Evolutionary conservation across 2,888 invertebrate genomes (phyloP), one percentile per base, ranked within the genome.

Genomic region (Oligia fasciuncula): DNA sequence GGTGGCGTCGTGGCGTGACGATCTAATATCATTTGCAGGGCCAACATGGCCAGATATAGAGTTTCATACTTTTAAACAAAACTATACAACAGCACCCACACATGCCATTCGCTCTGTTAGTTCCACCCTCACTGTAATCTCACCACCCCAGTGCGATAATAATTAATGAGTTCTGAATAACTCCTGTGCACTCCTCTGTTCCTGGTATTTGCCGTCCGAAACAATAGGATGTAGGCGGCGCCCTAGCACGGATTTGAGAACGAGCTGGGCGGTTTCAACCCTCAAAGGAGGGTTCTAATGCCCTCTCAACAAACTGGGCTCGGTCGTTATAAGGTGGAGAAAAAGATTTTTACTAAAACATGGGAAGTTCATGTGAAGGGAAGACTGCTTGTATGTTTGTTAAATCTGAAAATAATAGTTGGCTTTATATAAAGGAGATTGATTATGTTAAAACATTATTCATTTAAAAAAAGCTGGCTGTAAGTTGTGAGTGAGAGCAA

Each of bases 191-290:
- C 79, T 94, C 88, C 90, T 96, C 89, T 68, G 71, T 84, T 90
- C 95, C 97, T 96, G 91, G 95, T 96, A 93, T 83, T 84, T 87
- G 88, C 91, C 92, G 92, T 94, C 90, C 92, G 89, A 91, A 95
- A 95, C 96, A 96, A 96, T 96, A 93, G 94, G 92, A 92, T 93
- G 95, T 95, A 95, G 96, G 96, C 95, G 96, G 95, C 94, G 94
- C 94, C 92, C 93, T 92, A 91, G 79, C 87, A 75, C 73, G 68
- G 74, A 79, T 82, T 83, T 71, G 43, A 76, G 19, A 68, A 73
- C 65, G n/a, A 81, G 89, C 90, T 90, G 92, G 93, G 93, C 92
- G 93, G 92, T 87, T 89, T 85, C 79, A 60, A 80, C 83, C 80
- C 79, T 78, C 70, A 40, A 19, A 46, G 77, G 79, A 81, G 76